These are phyloP conservation scores for Papilio polytes DNA, from an alignment of 1,140 invertebrate genomes.

Conservation along the genomic window DNA sequence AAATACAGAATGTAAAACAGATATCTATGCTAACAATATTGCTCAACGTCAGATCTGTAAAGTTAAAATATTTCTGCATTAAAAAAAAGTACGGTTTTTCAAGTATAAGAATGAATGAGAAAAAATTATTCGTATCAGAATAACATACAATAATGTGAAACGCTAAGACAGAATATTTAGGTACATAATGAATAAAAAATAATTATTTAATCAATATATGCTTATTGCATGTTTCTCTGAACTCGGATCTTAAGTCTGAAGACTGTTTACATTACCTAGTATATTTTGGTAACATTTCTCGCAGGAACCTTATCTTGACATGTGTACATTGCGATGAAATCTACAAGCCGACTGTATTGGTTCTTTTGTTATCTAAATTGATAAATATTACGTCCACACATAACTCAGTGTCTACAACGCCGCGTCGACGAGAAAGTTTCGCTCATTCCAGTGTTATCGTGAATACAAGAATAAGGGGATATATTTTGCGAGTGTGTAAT, in stretches of 20 bases:
- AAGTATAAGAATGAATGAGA: too few species aligned
- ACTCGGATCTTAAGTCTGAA: not conserved
- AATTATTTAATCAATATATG: not conserved
- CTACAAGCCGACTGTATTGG: slow-evolving; percentile 64
- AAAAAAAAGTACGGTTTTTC: not conserved
- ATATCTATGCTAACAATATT: not conserved
- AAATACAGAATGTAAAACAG: slow-evolving; percentile 21
- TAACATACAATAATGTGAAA: not conserved
- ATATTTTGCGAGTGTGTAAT: not conserved
- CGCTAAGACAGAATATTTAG: not conserved
- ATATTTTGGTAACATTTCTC: slow-evolving; percentile 46
- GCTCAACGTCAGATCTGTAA: not conserved
- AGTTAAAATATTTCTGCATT: not conserved
- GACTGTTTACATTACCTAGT: slow-evolving; percentile 7
- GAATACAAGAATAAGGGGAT: slow-evolving; percentile 25
- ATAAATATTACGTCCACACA: slow-evolving; percentile 74
- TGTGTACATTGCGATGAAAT: slow-evolving; percentile 72
- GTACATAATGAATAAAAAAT: not conserved
- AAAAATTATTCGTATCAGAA: too few species aligned
- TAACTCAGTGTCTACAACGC: slow-evolving; percentile 68
- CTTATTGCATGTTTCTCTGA: not conserved
- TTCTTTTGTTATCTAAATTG: slow-evolving; percentile 76
- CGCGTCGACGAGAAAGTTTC: slow-evolving; percentile 70
- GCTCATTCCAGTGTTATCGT: slow-evolving; percentile 70
- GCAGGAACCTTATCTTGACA: slow-evolving; percentile 59